phyloP scores from a whole-genome alignment of 2,888 invertebrate genomes.

The Globia sparganii region DNA sequence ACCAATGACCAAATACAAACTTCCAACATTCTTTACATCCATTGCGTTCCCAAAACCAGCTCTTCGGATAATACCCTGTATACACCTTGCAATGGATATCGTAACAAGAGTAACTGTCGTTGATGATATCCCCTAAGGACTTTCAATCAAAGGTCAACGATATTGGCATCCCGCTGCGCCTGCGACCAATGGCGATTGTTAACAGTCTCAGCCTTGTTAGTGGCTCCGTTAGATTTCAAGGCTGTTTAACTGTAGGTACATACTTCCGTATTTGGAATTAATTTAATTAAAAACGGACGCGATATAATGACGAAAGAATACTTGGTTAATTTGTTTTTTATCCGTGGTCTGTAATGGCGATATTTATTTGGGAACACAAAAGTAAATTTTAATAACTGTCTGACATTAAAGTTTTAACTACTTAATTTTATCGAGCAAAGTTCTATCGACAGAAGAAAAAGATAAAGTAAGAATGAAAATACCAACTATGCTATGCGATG shows the following conservation, averaged over 20 bases:
- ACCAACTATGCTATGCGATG: too few relatives aligned
- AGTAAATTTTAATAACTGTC: not conserved
- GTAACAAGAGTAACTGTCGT: not conserved
- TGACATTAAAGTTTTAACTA: not conserved
- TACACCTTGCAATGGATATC: not conserved
- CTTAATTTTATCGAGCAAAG: not conserved
- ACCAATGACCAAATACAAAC: not conserved
- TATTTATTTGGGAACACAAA: not conserved
- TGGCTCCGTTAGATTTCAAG: conserved; percentile 49
- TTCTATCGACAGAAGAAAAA: not conserved
- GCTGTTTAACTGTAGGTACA: conserved; percentile 26
- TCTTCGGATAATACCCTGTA: not conserved
- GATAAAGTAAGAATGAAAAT: too few relatives aligned
- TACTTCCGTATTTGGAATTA: conserved; percentile 27
- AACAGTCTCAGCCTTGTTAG: conserved; percentile 28
- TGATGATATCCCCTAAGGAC: conserved; percentile 2
- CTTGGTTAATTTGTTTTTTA: not conserved
- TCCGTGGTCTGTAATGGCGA: not conserved
- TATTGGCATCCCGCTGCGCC: conserved; percentile 51
- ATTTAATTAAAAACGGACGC: conserved; percentile 48
- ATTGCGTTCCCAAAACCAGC: not conserved
- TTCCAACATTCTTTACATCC: conserved; percentile 14
- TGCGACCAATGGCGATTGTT: conserved; percentile 49
- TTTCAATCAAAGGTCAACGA: conserved; percentile 40
- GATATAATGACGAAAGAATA: not conserved